Evolutionary conservation across 2,888 invertebrate species (phyloP).

Genomic region (Timema podura): DNA sequence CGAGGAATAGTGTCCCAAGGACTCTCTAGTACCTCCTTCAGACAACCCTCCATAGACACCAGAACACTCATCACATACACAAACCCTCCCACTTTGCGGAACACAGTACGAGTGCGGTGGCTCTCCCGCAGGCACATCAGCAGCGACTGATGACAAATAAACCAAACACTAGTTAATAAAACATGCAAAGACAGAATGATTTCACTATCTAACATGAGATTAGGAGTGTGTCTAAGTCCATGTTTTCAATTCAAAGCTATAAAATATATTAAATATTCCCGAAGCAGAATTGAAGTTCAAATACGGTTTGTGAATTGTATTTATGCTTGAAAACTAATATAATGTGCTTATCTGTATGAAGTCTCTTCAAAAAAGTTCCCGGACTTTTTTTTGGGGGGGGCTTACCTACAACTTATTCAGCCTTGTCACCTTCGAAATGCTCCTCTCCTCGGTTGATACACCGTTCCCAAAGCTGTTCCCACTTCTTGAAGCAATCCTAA

Average conservation of each 20-base stretch:
- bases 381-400: no score
- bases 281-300: not conserved
- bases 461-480: no score
- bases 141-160: conserved; percentile 54
- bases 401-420: no score
- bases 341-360: no score
- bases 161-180: not conserved
- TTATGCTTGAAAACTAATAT: not conserved
- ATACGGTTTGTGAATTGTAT: not conserved
- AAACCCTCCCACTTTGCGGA: conserved; percentile 97
- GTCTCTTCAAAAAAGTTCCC: no score
- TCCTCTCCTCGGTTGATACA: no score
- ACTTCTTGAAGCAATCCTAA: no score
- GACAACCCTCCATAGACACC: conserved; percentile 82
- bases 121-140: conserved; percentile 89
- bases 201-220: no score
- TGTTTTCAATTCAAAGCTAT: not conserved
- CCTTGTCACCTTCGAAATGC: no score
- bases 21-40: conserved; percentile 50
- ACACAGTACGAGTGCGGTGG: conserved; percentile 92
- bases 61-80: conserved; percentile 95
- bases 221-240: no score
- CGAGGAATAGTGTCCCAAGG: conserved; percentile 47
- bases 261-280: not conserved
- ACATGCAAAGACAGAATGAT: no score